Evolutionary conservation across 2,888 invertebrate species (phyloP), one percentile per base, ranked within the genome.

Genomic region (Cantharis nigra): DNA sequence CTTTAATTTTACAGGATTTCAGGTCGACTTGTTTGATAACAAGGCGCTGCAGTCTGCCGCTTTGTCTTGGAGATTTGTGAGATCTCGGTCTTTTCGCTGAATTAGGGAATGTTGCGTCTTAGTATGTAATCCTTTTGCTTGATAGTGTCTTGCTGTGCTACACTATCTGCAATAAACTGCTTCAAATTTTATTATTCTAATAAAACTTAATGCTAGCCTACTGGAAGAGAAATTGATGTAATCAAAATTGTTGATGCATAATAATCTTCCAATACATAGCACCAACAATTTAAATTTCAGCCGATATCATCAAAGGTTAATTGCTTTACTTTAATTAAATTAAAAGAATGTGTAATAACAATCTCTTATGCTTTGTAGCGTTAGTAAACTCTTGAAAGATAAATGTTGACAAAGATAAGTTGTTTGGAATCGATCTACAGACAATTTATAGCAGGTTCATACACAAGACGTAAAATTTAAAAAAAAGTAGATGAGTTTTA

Each of bases 1-100:
- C 79, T 84, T 81, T 83, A 84, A 84, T 83, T 84, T 84, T 82
- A 82, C 78, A 81, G 83, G 82, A 84, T 84, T 83, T 83, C 81
- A 77, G 81, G 80, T 83, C 81, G 84, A 83, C 81, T 83, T 82
- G 83, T 75, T 82, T 82, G 84, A 84, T 84, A 84, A 84, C 84
- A 83, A 83, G 82, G 79, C 82, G 79, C 80, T 80, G 81, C 80
- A 80, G 80, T 82, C 80, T 81, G 76, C 75, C 80, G 79, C 77
- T 80, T 78, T 82, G 81, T 81, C 79, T 82, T 80, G 81, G 82
- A 83, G 81, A 80, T 82, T 82, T 81, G 80, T 76, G 79, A 78
- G 78, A 74, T 74, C 78, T 78, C 76, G 75, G 75, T 78, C 74
- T 79, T 78, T 79, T 78, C 79, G 78, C 74, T 80, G 81, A 82